Percentiles rank a stretch among this genome's conserved stretches.
Conservation (phyloP, 1,140 invertebrate genomes). For the Trichonephila clavata region DNA sequence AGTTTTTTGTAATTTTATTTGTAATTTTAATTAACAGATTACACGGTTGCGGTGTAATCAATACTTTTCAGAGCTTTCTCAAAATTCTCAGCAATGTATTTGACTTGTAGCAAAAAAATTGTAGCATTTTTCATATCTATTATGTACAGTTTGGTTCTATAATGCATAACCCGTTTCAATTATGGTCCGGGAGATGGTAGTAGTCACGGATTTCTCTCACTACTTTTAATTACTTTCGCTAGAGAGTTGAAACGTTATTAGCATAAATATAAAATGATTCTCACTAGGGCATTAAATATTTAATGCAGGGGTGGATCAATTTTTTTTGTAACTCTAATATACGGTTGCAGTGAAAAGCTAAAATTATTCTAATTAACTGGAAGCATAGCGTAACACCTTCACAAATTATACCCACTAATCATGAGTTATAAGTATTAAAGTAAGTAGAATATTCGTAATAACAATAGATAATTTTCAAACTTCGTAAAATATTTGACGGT, state of each 20-base stretch:
- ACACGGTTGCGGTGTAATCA: too few species aligned
- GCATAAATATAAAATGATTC: constrained; percentile 75
- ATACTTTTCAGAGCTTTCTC: neutral
- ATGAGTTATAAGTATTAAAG: neutral
- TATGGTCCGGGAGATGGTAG: constrained; percentile 37
- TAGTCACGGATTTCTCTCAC: constrained; percentile 59
- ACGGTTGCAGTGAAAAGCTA: neutral
- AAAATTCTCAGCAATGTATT: neutral
- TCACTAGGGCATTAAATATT: constrained; percentile 64
- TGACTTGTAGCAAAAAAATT: neutral
- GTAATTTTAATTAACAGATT: too few species aligned
- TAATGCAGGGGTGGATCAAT: constrained; percentile 53
- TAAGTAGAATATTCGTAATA: neutral
- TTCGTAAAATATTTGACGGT: neutral
- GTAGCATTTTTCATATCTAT: neutral
- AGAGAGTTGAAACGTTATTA: constrained; percentile 57
- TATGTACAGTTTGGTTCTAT: constrained; percentile 40
- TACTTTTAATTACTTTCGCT: constrained; percentile 71
- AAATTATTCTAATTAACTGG: constrained; percentile 63
- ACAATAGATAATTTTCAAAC: neutral
- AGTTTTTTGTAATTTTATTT: neutral
- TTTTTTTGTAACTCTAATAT: constrained; percentile 25
- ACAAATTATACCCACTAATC: neutral
- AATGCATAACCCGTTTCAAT: constrained; percentile 52
- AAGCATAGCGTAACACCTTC: constrained; percentile 46